Conservation (phyloP, 2,888 invertebrate genomes). For the Calameuta filiformis region DNA sequence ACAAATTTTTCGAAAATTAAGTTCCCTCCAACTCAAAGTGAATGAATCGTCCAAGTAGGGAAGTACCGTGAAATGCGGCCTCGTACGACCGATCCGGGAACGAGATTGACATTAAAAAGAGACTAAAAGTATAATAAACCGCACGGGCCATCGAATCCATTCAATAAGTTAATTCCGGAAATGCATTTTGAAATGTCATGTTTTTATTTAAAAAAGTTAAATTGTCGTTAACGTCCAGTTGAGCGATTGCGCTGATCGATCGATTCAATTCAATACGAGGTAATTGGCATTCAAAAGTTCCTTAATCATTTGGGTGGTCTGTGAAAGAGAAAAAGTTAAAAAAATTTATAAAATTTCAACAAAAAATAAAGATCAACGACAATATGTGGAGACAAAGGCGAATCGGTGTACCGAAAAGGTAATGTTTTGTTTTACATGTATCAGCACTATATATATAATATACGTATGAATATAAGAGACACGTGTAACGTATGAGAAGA, state of each 20-base stretch:
- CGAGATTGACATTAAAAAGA: neutral
- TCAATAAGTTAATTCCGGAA: neutral
- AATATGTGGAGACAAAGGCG: slow-evolving; percentile 60
- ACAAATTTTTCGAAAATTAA: neutral
- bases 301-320: neutral
- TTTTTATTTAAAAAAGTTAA: neutral
- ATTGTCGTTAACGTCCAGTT: neutral
- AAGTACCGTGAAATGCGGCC: neutral
- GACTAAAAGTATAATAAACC: neutral
- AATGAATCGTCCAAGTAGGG: neutral
- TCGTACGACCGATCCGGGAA: neutral
- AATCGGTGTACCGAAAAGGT: slow-evolving; percentile 62
- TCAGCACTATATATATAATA: neutral
- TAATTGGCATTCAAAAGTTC: neutral
- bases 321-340: neutral
- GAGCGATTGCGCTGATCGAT: neutral
- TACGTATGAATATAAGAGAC: neutral
- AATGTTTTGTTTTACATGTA: slow-evolving; percentile 15
- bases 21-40: neutral
- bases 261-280: neutral
- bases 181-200: neutral
- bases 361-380: slow-evolving; percentile 48
- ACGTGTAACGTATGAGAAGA: neutral
- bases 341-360: neutral
- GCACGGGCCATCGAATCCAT: neutral